phyloP scores from a whole-genome alignment of 1,140 invertebrate genomes.

The Megalonaias nervosa region DNA sequence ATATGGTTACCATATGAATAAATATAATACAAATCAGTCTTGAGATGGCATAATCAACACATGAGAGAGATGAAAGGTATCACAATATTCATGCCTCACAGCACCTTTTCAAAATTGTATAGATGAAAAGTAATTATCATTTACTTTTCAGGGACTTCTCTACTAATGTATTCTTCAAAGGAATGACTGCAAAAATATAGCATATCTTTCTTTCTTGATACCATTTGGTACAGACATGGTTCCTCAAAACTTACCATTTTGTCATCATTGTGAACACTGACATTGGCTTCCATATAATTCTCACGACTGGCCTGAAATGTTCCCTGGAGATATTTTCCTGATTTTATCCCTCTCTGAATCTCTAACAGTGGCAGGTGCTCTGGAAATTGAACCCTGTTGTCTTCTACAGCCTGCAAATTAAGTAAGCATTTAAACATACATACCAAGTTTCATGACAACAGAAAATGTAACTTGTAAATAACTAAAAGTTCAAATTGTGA shows the following conservation, averaged over 20 bases:
- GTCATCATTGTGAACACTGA: constrained; percentile 78
- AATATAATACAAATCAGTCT: too few relatives aligned
- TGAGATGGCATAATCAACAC: too few relatives aligned
- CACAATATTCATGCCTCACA: too few relatives aligned
- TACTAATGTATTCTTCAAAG: too few relatives aligned
- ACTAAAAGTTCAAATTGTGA: background rate
- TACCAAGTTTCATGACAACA: background rate
- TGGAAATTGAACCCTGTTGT: constrained; percentile 80
- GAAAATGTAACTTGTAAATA: background rate
- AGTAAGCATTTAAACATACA: background rate
- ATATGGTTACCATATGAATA: too few relatives aligned
- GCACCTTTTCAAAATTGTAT: too few relatives aligned
- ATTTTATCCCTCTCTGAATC: constrained; percentile 85
- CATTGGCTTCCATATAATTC: constrained; percentile 96
- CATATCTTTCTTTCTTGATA: too few relatives aligned
- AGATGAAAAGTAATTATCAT: too few relatives aligned
- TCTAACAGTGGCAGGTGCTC: constrained; percentile 86
- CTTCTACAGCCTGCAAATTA: constrained; percentile 61
- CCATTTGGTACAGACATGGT: too few relatives aligned
- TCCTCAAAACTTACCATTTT: constrained; percentile 46
- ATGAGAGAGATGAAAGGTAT: too few relatives aligned
- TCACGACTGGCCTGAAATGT: constrained; percentile 79
- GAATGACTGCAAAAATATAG: too few relatives aligned
- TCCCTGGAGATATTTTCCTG: constrained; percentile 86
- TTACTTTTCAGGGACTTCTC: too few relatives aligned